Conservation (phyloP, 2,113 vertebrate genomes). For the Willisornis vidua region DNA sequence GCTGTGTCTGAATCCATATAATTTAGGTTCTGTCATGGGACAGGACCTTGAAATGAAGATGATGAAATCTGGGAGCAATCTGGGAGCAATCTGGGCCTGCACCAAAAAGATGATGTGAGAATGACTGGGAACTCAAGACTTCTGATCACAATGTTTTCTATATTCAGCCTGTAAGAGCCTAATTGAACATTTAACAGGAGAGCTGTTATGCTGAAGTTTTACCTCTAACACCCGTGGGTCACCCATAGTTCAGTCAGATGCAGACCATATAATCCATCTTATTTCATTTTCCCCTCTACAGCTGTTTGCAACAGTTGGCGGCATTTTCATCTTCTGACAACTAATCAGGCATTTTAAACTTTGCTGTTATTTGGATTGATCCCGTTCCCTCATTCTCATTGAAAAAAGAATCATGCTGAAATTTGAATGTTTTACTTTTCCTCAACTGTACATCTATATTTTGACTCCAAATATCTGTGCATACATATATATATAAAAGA, state of each 20-base stretch:
- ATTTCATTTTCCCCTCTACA: not conserved
- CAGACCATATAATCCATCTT: not conserved
- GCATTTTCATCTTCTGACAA: not conserved
- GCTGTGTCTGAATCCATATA: not conserved
- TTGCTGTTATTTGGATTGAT: not conserved
- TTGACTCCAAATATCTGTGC: not conserved
- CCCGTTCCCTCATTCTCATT: not conserved
- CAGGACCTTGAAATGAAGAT: not conserved
- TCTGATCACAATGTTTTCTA: not conserved
- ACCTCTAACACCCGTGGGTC: not conserved
- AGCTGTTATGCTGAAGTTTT: not conserved
- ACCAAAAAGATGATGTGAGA: not conserved
- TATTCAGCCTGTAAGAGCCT: not conserved
- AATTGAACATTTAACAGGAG: not conserved
- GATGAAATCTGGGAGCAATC: not conserved
- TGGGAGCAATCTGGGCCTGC: not conserved
- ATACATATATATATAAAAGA: not conserved
- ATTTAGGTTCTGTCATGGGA: fast-evolving
- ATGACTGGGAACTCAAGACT: not conserved
- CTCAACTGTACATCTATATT: not conserved
- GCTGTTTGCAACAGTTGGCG: conserved; percentile 20
- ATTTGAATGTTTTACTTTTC: not conserved
- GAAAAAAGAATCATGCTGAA: not conserved
- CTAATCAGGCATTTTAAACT: not conserved
- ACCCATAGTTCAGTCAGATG: not conserved